Evolutionary conservation across 2,113 vertebrate genomes (phyloP).

Genomic region (Syngnathus typhle): DNA sequence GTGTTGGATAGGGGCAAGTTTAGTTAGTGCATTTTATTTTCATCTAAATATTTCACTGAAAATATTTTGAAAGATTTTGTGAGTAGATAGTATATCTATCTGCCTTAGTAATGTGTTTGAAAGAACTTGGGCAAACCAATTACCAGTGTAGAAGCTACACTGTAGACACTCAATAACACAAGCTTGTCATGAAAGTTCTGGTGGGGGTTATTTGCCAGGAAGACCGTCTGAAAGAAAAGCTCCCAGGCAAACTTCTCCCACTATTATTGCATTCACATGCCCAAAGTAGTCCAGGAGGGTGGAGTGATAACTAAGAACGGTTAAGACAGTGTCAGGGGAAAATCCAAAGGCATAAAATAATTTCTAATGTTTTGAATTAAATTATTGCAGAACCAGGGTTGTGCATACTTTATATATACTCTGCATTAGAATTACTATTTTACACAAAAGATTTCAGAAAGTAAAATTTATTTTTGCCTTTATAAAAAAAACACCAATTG

Average conservation of each 20-base stretch:
- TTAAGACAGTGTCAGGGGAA: neutral
- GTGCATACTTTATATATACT: neutral
- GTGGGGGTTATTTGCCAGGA: neutral
- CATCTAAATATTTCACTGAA: neutral
- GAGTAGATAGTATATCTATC: neutral
- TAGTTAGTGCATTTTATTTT: no score
- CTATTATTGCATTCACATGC: neutral
- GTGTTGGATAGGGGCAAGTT: no score
- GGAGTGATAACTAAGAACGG: neutral
- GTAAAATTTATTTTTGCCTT: constrained; percentile 43
- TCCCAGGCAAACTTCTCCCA: neutral
- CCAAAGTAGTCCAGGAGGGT: neutral
- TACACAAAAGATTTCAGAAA: neutral
- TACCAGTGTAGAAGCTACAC: neutral
- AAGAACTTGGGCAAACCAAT: neutral
- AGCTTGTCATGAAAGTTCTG: neutral
- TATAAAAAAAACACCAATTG: neutral
- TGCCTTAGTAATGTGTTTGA: neutral
- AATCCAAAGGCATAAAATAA: neutral
- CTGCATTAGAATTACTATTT: neutral
- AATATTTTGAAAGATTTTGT: neutral
- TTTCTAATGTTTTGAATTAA: neutral
- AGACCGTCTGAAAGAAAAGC: constrained; percentile 2
- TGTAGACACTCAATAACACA: neutral
- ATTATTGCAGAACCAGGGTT: neutral